Percentiles rank a stretch among this genome's conserved stretches.
Conservation (phyloP, 2,113 vertebrate species). For the Emydura subglobosa region DNA sequence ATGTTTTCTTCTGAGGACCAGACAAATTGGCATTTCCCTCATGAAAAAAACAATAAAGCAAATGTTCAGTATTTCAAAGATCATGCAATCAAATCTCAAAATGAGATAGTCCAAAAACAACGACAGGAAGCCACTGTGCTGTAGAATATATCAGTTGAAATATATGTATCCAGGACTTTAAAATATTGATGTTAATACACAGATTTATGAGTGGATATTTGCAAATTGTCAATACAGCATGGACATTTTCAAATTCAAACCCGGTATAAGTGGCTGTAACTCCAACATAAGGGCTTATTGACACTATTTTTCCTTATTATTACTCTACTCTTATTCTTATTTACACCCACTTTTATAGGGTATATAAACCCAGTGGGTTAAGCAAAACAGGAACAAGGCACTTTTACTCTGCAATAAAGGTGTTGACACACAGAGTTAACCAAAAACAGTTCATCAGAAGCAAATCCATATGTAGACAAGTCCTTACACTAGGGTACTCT, state of each 20-base stretch:
- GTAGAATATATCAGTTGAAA: neutral
- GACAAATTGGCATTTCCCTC: neutral
- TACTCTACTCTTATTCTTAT: neutral
- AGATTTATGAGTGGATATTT: neutral
- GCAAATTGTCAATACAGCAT: neutral
- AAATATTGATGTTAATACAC: neutral
- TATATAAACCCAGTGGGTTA: neutral
- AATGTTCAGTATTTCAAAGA: neutral
- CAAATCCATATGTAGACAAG: neutral
- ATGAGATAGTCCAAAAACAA: neutral
- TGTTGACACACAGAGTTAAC: neutral
- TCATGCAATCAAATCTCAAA: neutral
- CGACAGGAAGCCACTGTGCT: neutral
- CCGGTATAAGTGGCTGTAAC: neutral
- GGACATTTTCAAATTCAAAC: neutral
- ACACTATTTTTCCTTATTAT: neutral
- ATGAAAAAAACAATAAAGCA: neutral
- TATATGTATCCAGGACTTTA: neutral
- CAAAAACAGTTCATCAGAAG: neutral
- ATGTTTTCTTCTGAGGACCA: neutral
- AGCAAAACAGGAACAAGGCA: neutral
- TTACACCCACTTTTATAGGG: neutral
- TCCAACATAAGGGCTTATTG: neutral
- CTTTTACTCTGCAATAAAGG: neutral
- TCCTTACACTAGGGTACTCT: conserved; percentile 36